phyloP scores from a whole-genome alignment of 2,797 vertebrate genomes.

The Schizopygopsis pylzovi region DNA sequence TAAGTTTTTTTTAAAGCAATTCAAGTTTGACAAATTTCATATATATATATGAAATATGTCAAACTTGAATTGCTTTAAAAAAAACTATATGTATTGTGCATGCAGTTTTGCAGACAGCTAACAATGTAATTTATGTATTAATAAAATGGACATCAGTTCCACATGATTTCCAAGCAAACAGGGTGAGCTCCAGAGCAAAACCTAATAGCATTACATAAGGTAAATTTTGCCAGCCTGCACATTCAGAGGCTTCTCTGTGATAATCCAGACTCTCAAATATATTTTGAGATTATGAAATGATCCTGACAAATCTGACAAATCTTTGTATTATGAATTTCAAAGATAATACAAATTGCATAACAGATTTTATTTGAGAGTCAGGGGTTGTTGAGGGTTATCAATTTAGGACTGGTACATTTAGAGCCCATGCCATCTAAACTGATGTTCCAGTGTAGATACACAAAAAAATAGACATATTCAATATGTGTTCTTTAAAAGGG shows the following conservation, averaged over 20 bases:
- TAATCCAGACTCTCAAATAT: constrained; percentile 59
- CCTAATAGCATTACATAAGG: constrained; percentile 65
- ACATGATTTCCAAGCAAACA: not conserved
- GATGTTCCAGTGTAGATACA: not conserved
- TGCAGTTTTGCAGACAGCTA: not conserved
- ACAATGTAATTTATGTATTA: not conserved
- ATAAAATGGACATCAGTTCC: constrained; percentile 7
- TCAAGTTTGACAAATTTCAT: too few species aligned
- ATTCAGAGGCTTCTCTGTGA: constrained; percentile 56
- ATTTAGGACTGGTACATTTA: not conserved
- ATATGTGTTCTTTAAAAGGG: constrained; percentile 19
- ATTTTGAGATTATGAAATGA: constrained; percentile 61
- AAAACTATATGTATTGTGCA: not conserved
- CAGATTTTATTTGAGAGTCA: not conserved
- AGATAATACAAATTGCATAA: constrained; percentile 14
- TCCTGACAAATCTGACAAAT: constrained; percentile 26
- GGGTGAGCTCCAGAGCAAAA: constrained; percentile 22
- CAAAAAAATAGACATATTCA: not conserved
- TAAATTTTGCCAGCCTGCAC: constrained; percentile 56
- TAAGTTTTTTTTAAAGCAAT: too few species aligned
- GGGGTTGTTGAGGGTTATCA: not conserved
- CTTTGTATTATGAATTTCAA: constrained; percentile 43
- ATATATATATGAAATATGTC: not conserved
- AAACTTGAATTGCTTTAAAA: not conserved
- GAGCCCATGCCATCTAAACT: not conserved